Evolutionary conservation across 2,888 invertebrate species (phyloP).

Genomic region (Tribolium freemani): DNA sequence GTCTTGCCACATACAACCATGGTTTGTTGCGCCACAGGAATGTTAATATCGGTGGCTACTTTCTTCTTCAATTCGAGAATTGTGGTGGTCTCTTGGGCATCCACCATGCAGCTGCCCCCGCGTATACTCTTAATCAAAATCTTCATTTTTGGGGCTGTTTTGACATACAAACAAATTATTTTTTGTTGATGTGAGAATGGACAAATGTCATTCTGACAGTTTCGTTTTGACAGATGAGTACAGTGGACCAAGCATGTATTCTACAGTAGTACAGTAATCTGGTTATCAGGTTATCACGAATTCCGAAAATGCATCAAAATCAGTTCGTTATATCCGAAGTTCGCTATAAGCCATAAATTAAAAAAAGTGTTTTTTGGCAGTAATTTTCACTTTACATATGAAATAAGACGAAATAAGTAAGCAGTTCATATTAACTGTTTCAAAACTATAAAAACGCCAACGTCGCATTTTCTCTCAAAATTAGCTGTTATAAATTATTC

Average conservation of each 20-base stretch:
- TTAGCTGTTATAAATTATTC: no score
- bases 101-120: slow-evolving; percentile 78
- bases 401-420: no score
- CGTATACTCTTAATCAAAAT: slow-evolving; percentile 80
- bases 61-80: slow-evolving; percentile 79
- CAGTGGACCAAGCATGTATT: background rate
- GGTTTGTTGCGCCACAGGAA: slow-evolving; percentile 80
- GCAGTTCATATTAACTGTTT: no score
- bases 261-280: no score
- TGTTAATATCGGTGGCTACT: slow-evolving; percentile 75
- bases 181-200: background rate
- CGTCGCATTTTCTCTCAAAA: no score
- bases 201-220: background rate
- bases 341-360: no score
- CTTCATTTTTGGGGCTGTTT: slow-evolving; percentile 72
- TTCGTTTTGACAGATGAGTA: background rate
- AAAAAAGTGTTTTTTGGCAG: no score
- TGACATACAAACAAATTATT: background rate
- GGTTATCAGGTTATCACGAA: no score
- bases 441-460: no score
- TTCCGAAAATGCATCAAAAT: no score
- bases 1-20: slow-evolving; percentile 80
- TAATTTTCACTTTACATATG: no score
- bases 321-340: no score
- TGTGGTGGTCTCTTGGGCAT: slow-evolving; percentile 74